Evolutionary conservation across 2,113 vertebrate genomes (phyloP), one percentile per base, ranked within the genome.

Genomic region (Chauna torquata): DNA sequence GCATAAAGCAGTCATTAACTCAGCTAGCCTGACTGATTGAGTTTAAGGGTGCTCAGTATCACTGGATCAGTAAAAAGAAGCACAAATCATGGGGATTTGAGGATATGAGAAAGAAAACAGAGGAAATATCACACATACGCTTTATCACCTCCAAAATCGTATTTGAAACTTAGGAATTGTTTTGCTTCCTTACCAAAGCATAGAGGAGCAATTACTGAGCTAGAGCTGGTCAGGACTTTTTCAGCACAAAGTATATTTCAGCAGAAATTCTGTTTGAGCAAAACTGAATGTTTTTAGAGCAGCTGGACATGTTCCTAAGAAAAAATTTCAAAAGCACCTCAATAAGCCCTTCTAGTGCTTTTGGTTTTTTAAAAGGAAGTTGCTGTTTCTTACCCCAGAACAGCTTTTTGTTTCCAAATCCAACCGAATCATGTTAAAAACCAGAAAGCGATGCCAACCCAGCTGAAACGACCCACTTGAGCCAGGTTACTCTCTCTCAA

Each of bases 51-150:
- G 42, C 68, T 77, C 9, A 1, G 81, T 68, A 47, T 9, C 62
- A 13, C 3, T 50, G 25, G 47, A 6, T 17, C 1, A 1, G 36
- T 0, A 2, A 1, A 47, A 76, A 38, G 42, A 16, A 58, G 52
- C 34, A 5, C 16, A 23, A 20, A 55, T 19, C 54, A 8, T 0
- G 2, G 45, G 36, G 28, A 22, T 57, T 17, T 34, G 40, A 65
- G 50, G 55, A 9, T n/a, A 7, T 1, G 27, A 6, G 28, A 61
- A 16, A 62, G 14, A 32, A 50, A 86, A 62, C 49, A 30, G 5
- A 3, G 7, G 7, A 18, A 38, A 12, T 0, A 9, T 9, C 57
- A 6, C 17, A 2, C 2, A 2, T 23, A 3, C 12, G 11, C n/a
- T 90, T 61, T 16, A 5, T 20, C 45, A 38, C 62, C 52, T 44